Evolutionary conservation across 2,797 vertebrate species (phyloP).

Genomic region (Centroberyx gerrardi): DNA sequence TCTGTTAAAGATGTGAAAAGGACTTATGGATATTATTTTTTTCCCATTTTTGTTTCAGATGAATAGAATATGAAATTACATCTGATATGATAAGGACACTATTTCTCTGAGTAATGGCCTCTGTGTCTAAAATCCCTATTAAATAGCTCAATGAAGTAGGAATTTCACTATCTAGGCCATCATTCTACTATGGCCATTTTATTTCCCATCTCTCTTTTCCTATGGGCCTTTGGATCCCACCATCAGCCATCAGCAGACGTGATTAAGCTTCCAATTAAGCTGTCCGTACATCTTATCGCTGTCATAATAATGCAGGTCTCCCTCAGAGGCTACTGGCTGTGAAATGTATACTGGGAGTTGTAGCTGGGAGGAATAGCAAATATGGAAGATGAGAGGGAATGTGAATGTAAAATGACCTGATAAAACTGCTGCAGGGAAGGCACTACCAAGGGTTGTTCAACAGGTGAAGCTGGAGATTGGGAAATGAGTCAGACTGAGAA

Average conservation of each 20-base stretch:
- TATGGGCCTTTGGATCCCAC: constrained; percentile 42
- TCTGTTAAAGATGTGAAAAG: too few relatives aligned
- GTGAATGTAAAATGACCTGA: constrained; percentile 13
- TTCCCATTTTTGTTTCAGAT: too few relatives aligned
- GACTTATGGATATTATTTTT: too few relatives aligned
- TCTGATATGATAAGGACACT: not conserved
- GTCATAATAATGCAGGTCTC: constrained; percentile 31
- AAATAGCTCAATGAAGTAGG: constrained; percentile 10
- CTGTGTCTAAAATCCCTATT: constrained; percentile 9
- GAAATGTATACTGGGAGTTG: not conserved
- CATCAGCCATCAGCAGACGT: constrained; percentile 51
- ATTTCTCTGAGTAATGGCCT: not conserved
- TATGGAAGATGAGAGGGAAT: not conserved
- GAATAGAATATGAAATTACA: too few relatives aligned
- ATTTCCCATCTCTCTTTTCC: constrained; percentile 45
- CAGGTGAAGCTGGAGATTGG: constrained; percentile 5
- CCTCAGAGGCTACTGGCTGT: constrained; percentile 32
- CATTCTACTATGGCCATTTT: constrained; percentile 32
- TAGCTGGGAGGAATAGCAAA: not conserved
- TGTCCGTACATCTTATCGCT: constrained; percentile 40
- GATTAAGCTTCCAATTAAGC: constrained; percentile 71
- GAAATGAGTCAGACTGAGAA: constrained; percentile 22
- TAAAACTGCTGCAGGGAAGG: constrained; percentile 7
- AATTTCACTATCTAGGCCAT: constrained; percentile 43
- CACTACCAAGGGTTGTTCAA: not conserved